Conservation (phyloP, 2,797 vertebrate species). For the Typhlichthys eigenmanni region DNA sequence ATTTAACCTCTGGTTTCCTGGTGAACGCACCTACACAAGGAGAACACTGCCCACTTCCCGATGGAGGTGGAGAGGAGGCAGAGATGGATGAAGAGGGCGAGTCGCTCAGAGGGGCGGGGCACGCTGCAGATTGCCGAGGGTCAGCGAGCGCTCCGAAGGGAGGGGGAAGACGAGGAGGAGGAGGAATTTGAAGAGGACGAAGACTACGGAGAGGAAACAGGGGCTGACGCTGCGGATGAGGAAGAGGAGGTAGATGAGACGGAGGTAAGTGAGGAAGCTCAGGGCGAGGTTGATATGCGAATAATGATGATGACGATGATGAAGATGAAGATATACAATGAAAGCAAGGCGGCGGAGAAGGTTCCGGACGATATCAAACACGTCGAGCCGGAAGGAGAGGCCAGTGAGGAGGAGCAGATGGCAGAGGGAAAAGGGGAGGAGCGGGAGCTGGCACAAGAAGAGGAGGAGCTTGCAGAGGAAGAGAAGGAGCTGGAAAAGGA, state of each 20-base stretch:
- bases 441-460: background rate
- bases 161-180: background rate
- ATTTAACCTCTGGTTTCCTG: background rate
- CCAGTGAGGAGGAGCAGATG: background rate
- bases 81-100: slow-evolving; percentile 27
- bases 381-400: background rate
- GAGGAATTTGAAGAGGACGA: too few species aligned
- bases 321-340: background rate
- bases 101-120: background rate
- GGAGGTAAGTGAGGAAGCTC: background rate
- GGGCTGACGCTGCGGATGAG: background rate
- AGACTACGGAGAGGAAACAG: too few species aligned
- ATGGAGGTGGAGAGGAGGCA: slow-evolving; percentile 31
- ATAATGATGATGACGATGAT: background rate
- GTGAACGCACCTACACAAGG: background rate
- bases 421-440: background rate
- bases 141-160: background rate
- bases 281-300: background rate
- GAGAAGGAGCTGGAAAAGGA: background rate
- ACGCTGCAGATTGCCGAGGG: background rate
- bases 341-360: background rate
- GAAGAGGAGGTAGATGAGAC: background rate
- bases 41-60: background rate
- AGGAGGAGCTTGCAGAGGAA: background rate
- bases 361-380: background rate